Evolutionary conservation across 2,113 vertebrate genomes (phyloP), one percentile per base, ranked within the genome.

Genomic region (Melanocharis versteri): DNA sequence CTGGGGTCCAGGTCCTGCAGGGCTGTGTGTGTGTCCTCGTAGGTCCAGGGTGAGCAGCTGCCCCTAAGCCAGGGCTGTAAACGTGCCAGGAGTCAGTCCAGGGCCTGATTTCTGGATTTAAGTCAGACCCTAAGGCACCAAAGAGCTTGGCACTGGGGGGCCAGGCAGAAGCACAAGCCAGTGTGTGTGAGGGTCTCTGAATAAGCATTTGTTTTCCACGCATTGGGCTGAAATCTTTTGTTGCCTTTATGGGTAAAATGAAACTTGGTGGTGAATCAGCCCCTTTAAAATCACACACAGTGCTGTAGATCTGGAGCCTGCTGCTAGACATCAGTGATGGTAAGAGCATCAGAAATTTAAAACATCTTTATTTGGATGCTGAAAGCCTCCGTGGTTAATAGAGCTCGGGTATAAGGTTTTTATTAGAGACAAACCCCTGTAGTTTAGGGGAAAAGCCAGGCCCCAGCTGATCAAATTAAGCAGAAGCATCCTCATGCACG

Each of bases 351-450:
- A 84, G 61, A 68, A 51, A 58, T 82, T 71, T 78, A 45, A 69
- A 89, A 47, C 48, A 40, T 75, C 78, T 91, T 70, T 84, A 45
- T 93, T n/a, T 85, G 84, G 73, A 71, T 68, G 82, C 70, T 79
- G 39, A 72, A 90, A 84, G 21, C 33, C 56, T 87, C 64, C 0
- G 1, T 83, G 73, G 78, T 95, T 82, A 79, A 44, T n/a, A 51
- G 15, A 51, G 65, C 66, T 87, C 0, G 11, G 12, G 37, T 51
- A 13, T 26, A 35, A 93, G 61, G 42, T 22, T 82, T 93, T 89
- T 84, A 48, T 58, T 62, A 50, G 66, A 62, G 75, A 91, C 31
- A 79, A 87, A 31, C 58, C 30, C 72, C 72, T 78, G 65, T 77
- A 73, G 82, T 83, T 93, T 7, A 60, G 82, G 69, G 73, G 47